Percentiles rank a stretch among this genome's conserved stretches.
Conservation (phyloP, 1,140 invertebrate genomes). For the Acromyrmex charruanus region DNA sequence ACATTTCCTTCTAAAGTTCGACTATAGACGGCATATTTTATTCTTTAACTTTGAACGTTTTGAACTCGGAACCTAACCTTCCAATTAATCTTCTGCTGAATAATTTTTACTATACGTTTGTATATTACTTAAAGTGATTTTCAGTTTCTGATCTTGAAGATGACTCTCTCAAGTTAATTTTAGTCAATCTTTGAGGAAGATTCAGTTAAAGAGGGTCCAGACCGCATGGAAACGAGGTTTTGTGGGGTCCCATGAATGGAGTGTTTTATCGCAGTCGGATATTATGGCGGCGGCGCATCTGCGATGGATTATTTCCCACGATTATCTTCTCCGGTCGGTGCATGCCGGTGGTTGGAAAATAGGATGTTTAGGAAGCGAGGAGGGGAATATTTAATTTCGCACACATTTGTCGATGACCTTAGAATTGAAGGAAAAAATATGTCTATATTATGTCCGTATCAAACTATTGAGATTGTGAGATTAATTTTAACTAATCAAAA, state of each 20-base stretch:
- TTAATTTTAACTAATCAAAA: too few relatives aligned
- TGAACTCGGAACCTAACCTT: background rate
- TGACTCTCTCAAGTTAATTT: background rate
- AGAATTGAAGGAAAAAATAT: background rate
- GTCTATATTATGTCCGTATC: background rate
- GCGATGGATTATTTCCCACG: conserved; percentile 51
- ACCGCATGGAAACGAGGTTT: conserved; percentile 13
- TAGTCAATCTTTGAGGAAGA: background rate
- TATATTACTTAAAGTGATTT: background rate
- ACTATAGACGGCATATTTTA: background rate
- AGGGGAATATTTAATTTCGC: conserved; percentile 28
- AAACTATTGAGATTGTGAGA: too few relatives aligned
- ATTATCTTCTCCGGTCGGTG: conserved; percentile 27
- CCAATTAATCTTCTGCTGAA: background rate
- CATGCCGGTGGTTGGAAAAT: conserved; percentile 18
- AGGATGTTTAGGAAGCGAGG: background rate
- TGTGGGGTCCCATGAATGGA: conserved; percentile 38
- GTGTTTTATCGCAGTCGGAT: conserved; percentile 23
- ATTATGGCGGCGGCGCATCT: conserved; percentile 21
- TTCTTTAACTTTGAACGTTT: background rate
- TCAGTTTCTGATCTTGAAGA: background rate
- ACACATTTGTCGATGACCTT: background rate
- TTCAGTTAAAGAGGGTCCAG: background rate
- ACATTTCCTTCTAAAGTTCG: background rate
- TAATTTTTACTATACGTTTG: background rate